These are phyloP conservation scores for Eupithecia inturbata DNA, from an alignment of 2,888 invertebrate genomes.

Conservation along the genomic window DNA sequence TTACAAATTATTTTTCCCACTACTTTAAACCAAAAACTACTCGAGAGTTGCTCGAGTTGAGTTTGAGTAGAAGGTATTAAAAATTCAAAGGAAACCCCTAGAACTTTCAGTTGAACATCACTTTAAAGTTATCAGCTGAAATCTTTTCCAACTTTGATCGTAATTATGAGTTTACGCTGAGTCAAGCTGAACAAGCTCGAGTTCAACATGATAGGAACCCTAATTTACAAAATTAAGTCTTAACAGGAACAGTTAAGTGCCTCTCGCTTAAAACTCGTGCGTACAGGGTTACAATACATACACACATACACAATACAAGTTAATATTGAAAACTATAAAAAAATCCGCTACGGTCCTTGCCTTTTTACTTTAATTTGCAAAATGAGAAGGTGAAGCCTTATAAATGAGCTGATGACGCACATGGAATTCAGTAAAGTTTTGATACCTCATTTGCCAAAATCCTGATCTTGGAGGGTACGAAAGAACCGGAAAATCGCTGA, in stretches of 20 bases:
- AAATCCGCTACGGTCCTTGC: not conserved
- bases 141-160: conserved; percentile 31
- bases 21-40: conserved; percentile 1
- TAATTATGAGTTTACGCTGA: conserved; percentile 31
- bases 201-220: not conserved
- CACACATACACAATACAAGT: not conserved
- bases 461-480: no score
- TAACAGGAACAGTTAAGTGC: not conserved
- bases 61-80: not conserved
- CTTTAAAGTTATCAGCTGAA: conserved; percentile 27
- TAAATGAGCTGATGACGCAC: not conserved
- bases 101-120: conserved; percentile 25
- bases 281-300: not conserved
- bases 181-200: conserved; percentile 18
- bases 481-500: no score
- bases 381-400: not conserved
- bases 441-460: not conserved
- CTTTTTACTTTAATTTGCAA: not conserved
- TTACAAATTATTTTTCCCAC: not conserved
- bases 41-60: not conserved
- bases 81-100: not conserved
- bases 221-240: not conserved
- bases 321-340: not conserved
- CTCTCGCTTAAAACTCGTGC: not conserved
- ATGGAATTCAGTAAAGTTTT: not conserved